Evolutionary conservation across 2,797 vertebrate genomes (phyloP).

Genomic region (Micrastur ruficollis): DNA sequence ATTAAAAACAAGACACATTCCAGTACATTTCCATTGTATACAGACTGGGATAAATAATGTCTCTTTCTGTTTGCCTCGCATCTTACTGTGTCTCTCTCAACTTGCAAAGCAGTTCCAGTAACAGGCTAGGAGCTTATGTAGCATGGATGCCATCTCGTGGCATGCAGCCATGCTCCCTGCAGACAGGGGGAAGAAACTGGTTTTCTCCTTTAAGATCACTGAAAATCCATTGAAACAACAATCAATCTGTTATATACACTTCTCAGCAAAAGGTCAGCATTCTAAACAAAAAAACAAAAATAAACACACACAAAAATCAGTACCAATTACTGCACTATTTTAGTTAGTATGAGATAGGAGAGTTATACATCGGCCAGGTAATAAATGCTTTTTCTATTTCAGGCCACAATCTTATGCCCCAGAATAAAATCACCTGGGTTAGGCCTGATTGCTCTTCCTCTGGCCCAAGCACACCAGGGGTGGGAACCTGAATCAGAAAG

Average conservation of each 20-base stretch:
- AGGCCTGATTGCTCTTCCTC: not conserved
- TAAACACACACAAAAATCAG: not conserved
- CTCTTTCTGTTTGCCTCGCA: not conserved
- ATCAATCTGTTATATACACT: not conserved
- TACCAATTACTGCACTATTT: not conserved
- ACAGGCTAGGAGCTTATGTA: not conserved
- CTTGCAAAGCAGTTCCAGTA: not conserved
- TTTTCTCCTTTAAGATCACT: not conserved
- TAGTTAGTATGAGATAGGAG: accelerated
- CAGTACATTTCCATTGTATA: not conserved
- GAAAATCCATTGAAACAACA: not conserved
- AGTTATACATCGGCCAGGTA: not conserved
- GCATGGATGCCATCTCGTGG: conserved; percentile 53
- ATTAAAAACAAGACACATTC: not conserved
- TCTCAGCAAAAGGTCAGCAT: not conserved
- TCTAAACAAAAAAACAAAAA: not conserved
- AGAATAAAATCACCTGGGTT: not conserved
- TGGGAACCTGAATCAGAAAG: not conserved
- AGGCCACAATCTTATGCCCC: not conserved
- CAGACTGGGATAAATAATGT: not conserved
- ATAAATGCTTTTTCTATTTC: not conserved
- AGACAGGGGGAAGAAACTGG: not conserved
- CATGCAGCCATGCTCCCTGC: not conserved
- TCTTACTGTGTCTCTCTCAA: not conserved
- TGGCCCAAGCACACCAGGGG: not conserved